Base-by-base conservation (phyloP, 2,113 vertebrate species). In the Acanthisitta chloris region DNA sequence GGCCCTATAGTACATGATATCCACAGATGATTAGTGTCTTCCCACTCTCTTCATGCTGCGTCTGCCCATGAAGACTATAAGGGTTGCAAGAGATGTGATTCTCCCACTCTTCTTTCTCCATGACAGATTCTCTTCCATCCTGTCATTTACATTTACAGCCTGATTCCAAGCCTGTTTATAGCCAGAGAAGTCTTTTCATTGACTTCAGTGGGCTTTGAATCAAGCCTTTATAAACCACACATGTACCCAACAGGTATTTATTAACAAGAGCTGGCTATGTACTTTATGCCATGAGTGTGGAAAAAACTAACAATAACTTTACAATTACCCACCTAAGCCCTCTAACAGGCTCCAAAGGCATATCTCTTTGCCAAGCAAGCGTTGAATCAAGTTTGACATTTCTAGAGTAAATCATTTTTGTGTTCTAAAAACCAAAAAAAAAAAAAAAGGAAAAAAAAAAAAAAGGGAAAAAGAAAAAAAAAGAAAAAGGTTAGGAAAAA, bases 371-470 rank as follows among this genome's bases (percentile, higher is more conserved):
- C 96, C 96, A 97, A 95, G 85, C 76, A 90, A 94, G 90, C 90
- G 93, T 69, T 96, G 94, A 97, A 96, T 97, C 90, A 96, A 96
- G 88, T 96, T 94, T 96, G 96, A 97, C 93, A 95, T 93, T 96
- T 97, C 90, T 96, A 90, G 92, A 82, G 96, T 96, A 97, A 94
- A 96, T 95, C 88, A 94, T 88, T 93, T 94, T 92, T 94, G 79
- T 83, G 79, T 92, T 96, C 82, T 96, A 67, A 95, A 94, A 95
- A 81, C 59, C 46, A 64, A 93, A 95, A 96, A 95, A n/a, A n/a
- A n/a, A n/a, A n/a, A n/a, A n/a, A n/a, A n/a, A n/a, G n/a, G n/a
- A n/a, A n/a, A n/a, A n/a, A n/a, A n/a, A n/a, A n/a, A n/a, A n/a
- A n/a, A n/a, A n/a, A n/a, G n/a, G n/a, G n/a, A n/a, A n/a, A n/a